These are phyloP conservation scores for Pseudocheirus occidentalis DNA, from an alignment of 2,797 vertebrate genomes.

Conservation along the genomic window DNA sequence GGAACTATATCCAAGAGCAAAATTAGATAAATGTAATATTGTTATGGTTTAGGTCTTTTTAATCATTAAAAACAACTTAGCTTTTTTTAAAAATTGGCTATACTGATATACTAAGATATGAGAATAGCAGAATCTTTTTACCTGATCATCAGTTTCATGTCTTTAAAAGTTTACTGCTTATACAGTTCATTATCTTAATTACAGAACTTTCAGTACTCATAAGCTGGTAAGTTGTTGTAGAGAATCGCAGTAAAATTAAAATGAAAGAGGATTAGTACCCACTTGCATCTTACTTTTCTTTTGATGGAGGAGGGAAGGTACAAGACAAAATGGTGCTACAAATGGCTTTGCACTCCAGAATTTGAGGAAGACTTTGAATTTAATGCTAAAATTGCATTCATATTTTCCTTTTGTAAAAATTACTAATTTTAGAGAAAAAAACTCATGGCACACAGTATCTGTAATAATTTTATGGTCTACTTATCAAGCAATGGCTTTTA, in stretches of 20 bases:
- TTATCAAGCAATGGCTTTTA: conserved; percentile 27
- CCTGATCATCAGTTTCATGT: conserved; percentile 17
- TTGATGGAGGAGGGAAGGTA: conserved; percentile 25
- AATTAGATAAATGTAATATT: background rate
- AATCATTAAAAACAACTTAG: background rate
- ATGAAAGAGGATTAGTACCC: conserved; percentile 13
- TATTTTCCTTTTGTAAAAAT: conserved; percentile 32
- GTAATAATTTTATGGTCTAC: conserved; percentile 28
- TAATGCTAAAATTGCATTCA: conserved; percentile 28
- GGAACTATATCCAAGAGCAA: background rate
- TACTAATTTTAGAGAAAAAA: conserved; percentile 44
- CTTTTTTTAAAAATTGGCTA: background rate
- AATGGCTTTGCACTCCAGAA: conserved; percentile 20
- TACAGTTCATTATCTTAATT: conserved; percentile 48
- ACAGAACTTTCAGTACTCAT: conserved; percentile 6
- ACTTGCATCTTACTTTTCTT: conserved; percentile 56
- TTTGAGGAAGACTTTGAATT: conserved; percentile 32
- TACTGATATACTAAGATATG: background rate
- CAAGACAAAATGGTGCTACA: conserved; percentile 24
- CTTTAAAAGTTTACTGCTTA: conserved; percentile 14
- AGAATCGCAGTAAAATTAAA: background rate
- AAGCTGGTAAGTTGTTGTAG: background rate
- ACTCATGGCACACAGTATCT: conserved; percentile 13
- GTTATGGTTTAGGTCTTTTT: background rate
- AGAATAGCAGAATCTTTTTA: conserved; percentile 4